These are phyloP conservation scores for Aurelia coerulea DNA, from an alignment of 30 jellyfish, hydroid and myxozoan genomes.

Conservation along the genomic window DNA sequence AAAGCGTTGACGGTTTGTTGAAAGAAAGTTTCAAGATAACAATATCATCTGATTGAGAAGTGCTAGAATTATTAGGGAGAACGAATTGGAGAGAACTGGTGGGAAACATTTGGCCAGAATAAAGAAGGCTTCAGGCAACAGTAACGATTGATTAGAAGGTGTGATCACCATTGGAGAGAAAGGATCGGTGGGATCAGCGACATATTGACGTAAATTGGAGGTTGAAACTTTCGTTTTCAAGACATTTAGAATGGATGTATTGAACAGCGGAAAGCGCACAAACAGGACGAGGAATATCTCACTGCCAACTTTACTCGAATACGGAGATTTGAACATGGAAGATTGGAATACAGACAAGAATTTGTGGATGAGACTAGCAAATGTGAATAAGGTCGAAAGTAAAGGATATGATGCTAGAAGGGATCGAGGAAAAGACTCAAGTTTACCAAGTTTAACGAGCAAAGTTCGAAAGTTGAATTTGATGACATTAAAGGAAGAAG, in stretches of 20 bases:
- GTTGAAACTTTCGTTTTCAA: too few relatives aligned
- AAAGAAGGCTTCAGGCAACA: too few relatives aligned
- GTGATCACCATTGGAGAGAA: too few relatives aligned
- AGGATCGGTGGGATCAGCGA: too few relatives aligned
- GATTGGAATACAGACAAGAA: conserved; percentile 24
- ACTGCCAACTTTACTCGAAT: conserved; percentile 50
- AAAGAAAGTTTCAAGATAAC: too few relatives aligned
- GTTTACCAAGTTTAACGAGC: conserved; percentile 9
- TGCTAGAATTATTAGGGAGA: too few relatives aligned
- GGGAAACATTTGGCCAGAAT: too few relatives aligned
- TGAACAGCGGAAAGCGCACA: background rate
- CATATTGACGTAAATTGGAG: too few relatives aligned
- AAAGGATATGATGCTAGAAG: background rate
- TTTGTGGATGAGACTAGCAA: conserved; percentile 12
- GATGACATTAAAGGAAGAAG: background rate
- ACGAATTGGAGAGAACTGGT: too few relatives aligned
- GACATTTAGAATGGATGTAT: background rate
- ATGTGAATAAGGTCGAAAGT: background rate
- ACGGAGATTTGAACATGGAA: conserved; percentile 16
- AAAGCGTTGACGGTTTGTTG: too few relatives aligned
- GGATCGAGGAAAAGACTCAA: background rate
- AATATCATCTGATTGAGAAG: too few relatives aligned
- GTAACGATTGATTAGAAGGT: too few relatives aligned
- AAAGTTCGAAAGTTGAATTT: background rate
- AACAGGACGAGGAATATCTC: conserved; percentile 15